Base-by-base conservation (phyloP, 30 jellyfish, hydroid and myxozoan genomes). In the Cassiopea andromeda region DNA sequence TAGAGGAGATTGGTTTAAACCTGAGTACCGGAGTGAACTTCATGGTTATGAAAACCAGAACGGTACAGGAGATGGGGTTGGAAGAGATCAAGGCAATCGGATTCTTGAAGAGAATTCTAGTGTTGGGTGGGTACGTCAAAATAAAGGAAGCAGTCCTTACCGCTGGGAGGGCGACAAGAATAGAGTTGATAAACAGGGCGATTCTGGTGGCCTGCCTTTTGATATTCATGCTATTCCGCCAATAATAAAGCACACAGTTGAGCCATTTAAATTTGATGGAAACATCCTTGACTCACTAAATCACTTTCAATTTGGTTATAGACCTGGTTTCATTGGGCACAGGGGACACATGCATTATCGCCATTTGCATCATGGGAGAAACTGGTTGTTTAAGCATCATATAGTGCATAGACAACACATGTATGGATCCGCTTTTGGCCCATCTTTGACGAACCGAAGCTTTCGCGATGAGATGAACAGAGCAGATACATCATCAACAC, bases 241-340 rank as follows among this genome's bases (percentile, higher is more conserved):
- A 14, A 50, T 80, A 3, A 70, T 78, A 58, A 57, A 6, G 6
- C 88, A 80, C 69, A 78, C 75, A 43, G 78, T 48, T 5, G 88
- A 80, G 44, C 88, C 88, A 17, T 18, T 80, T 1, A 80, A 60
- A 60, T 80, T 46, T 13, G 88, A 80, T 8, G 88, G 88, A 46
- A 74, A 66, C 67, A 75, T 58, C 38, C 38, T 44, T 48, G 14
- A 38, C 18, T 6, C 67, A 61, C 14, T 61, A 0, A 66, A 80
- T 2, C 60, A 13, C 0, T 80, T 80, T 80, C 66, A 48, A 59
- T 12, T 38, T 57, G 75, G 48, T 16, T 44, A 71, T 60, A 61
- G 88, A 59, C 45, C 59, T 4, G 74, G 44, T 50, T 4, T 61
- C 2, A 14, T 2, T 61, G 88, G 88, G 15, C 59, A 49, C 27